Base-by-base conservation (phyloP, 2,113 vertebrate species). In the Osmerus eperlanus region DNA sequence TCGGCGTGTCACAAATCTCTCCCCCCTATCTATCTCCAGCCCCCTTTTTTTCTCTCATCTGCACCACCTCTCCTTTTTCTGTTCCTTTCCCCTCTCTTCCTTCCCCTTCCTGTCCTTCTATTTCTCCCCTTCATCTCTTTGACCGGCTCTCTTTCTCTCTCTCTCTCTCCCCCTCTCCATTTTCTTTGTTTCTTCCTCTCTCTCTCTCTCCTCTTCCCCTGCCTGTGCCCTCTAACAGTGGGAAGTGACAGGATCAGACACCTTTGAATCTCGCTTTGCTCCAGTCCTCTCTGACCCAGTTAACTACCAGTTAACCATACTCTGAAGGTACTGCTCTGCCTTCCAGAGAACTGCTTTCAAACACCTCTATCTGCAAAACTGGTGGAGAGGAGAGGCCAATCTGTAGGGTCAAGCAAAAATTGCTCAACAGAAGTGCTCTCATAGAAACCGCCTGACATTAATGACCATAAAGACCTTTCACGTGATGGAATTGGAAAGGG, bases 1-100 rank as follows among this genome's bases (percentile, higher is more conserved):
- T 75, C 74, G 78, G 9, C 23, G 76, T 71, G 83, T 79, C 68
- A 75, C 68, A 2, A 8, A 74, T 14, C 52, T 53, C 59, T 70
- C 54, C 0, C 32, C 58, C 65, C 15, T 19, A 15, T 5, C 14
- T 25, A 18, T 4, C 25, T 8, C 9, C 15, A 5, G 3, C 18
- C 58, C 16, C 15, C 13, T 23, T 60, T 13, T 18, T 36, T 25
- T 12, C 56, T 29, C 23, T 65, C 67, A 72, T 54, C 11, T 12
- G 0, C 29, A 3, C 61, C 15, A 15, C 23, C 9, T 63, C 61
- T 14, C 61, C 14, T 25, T 25, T 25, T 25, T 25, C 2, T 25
- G 2, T 2, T 25, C 25, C 25, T 25, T 25, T 25, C 55, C 4
- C 65, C 71, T 11, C 19, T 41, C 51, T 7, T 3, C 32, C 32